phyloP scores from a whole-genome alignment of 2,888 invertebrate genomes.

The Heliconius charithonia region DNA sequence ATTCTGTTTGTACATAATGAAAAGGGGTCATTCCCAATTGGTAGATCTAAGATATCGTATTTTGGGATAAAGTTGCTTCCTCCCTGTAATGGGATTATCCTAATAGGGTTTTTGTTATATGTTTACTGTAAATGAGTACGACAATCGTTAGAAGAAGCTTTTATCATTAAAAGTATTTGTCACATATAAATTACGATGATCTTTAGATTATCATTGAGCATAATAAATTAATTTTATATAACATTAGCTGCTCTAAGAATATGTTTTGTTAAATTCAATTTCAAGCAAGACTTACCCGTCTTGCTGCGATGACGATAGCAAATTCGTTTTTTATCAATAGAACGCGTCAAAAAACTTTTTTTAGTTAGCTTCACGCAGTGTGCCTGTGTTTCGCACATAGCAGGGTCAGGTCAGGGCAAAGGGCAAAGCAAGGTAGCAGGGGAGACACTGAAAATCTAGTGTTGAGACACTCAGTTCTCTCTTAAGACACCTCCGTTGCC shows the following conservation, averaged over 20 bases:
- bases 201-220: not conserved
- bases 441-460: no score
- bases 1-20: constrained; percentile 12
- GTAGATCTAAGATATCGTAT: constrained; percentile 25
- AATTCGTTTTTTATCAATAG: no score
- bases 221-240: not conserved
- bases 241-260: not conserved
- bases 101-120: constrained; percentile 25
- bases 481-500: no score
- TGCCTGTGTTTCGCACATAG: no score
- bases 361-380: no score
- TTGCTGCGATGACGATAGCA: not conserved
- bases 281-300: not conserved
- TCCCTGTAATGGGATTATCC: constrained; percentile 36
- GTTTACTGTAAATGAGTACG: not conserved
- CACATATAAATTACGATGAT: not conserved
- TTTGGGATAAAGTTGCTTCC: constrained; percentile 38
- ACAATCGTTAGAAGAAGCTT: constrained; percentile 7
- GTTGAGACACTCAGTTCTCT: no score
- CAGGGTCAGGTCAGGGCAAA: no score
- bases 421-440: no score
- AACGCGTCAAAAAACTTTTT: no score
- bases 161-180: constrained; percentile 15
- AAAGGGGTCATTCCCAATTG: constrained; percentile 31
- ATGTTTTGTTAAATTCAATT: not conserved